Base-by-base conservation (phyloP, 2,113 vertebrate genomes). In the Nicator chloris region DNA sequence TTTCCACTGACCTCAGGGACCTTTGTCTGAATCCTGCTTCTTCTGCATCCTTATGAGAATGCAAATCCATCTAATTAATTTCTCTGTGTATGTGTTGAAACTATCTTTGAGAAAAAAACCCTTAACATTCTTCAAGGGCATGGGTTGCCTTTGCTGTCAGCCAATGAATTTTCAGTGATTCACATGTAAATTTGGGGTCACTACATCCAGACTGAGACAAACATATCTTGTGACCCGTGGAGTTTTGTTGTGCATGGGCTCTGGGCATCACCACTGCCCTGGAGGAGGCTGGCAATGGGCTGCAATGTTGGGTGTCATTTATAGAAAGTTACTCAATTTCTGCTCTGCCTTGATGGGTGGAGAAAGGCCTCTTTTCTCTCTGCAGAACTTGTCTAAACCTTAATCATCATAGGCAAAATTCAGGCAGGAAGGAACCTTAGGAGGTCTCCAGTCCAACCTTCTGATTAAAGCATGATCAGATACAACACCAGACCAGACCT, bases 101-200 rank as follows among this genome's bases (percentile, higher is more conserved):
- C 0, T 0, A 12, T 37, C 13, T 61, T 22, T 63, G 39, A 78
- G 39, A 15, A 70, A 81, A 35, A 63, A 69, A 0, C 0, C 10
- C 15, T 35, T 72, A 50, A 10, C 0, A 3, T 66, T 78, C 31
- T 82, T 18, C 54, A 90, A 40, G 33, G 5, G 3, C 26, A 21
- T 24, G 10, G 12, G 5, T 27, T 59, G 33, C 35, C 37, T 51
- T 54, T 66, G 14, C 13, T 54, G 28, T 28, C 57, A 87, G 9
- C 20, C 64, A 53, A 27, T 20, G 20, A 77, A 50, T 68, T 86
- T 76, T 56, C 42, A 69, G 33, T n/a, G 71, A 80, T n/a, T 31
- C 4, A 13, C 3, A 1, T 9, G 8, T 70, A n/a, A 61, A 59
- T 63, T 59, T 23, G 7, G 28, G 47, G 10, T 65, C 6, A 27